Base-by-base conservation (phyloP, 2,888 invertebrate species). In the Tetragonisca angustula region DNA sequence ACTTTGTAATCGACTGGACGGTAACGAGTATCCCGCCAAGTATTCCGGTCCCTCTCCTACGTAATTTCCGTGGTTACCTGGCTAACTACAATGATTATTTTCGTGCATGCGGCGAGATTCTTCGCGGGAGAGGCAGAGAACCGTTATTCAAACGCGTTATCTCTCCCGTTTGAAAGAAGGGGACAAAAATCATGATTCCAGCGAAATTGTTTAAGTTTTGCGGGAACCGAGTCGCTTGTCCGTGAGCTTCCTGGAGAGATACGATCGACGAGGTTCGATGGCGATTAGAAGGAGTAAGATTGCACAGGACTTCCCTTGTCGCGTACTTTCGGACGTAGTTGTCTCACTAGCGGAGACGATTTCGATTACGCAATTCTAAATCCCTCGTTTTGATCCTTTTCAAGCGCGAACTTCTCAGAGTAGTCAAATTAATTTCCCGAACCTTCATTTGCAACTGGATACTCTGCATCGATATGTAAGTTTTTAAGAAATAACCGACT, bases 1-100 rank as follows among this genome's bases (percentile, higher is more conserved):
- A 61, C 5, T 64, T 81, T 72, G 43, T 32, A 75, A 61, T 76
- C 79, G 24, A 19, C 24, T 21, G 43, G 17, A 32, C 50, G 61
- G 15, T 49, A 56, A 52, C 50, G 43, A 72, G 67, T 32, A 17
- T 24, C n/a, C 71, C 21, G 9, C 1, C 56, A n/a, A 56, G 56
- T n/a, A 56, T n/a, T 56, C 15, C n/a, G 24, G 15, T 59, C 15
- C n/a, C 17, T 76, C 50, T 50, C 24, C 15, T 65, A 56, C 71
- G 74, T 79, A 74, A 79, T 79, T 68, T 54, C 21, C 15, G 43
- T 52, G 19, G 59, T 68, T 62, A 49, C 61, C n/a, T 17, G 65
- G 19, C 27, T 56, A 59, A 76, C 49, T 70, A 59, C 36, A 59
- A 70, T 52, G 62, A 70, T 76, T 59, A 65, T 54, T 71, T 65